phyloP scores from a whole-genome alignment of 2,888 invertebrate species.

The Icerya purchasi region DNA sequence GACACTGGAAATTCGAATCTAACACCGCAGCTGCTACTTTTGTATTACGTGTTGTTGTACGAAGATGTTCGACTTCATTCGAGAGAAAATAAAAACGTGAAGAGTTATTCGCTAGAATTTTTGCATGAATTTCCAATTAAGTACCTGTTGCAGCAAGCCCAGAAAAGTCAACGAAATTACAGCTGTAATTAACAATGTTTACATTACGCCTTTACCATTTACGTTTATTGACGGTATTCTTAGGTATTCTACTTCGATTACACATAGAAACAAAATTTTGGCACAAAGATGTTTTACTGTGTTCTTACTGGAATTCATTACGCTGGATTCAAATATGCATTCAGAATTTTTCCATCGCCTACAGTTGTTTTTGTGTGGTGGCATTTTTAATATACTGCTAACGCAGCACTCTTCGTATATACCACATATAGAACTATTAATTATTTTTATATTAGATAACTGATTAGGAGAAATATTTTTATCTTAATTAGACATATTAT shows the following conservation, averaged over 20 bases:
- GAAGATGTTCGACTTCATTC: conserved; percentile 57
- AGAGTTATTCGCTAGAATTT: conserved; percentile 68
- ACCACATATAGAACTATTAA: too few relatives aligned
- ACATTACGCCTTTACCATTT: not conserved
- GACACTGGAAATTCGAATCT: conserved; percentile 35
- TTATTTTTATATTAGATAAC: too few relatives aligned
- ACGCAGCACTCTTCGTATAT: too few relatives aligned
- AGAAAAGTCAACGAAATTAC: conserved; percentile 74
- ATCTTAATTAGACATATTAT: too few relatives aligned
- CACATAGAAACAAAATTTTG: too few relatives aligned
- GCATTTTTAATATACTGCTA: too few relatives aligned
- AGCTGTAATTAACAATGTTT: conserved; percentile 28
- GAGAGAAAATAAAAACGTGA: conserved; percentile 31
- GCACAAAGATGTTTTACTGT: too few relatives aligned
- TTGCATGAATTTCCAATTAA: conserved; percentile 80
- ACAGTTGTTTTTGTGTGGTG: conserved; percentile 4
- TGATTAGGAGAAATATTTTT: too few relatives aligned
- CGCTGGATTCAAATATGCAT: not conserved
- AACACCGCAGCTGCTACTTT: conserved; percentile 65
- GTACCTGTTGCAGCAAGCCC: conserved; percentile 76
- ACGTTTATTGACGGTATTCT: too few relatives aligned
- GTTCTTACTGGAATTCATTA: too few relatives aligned
- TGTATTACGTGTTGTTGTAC: conserved; percentile 79
- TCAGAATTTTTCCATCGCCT: not conserved
- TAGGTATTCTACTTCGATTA: too few relatives aligned